Base-by-base conservation (phyloP, 2,113 vertebrate species). In the Amphiprion ocellaris region DNA sequence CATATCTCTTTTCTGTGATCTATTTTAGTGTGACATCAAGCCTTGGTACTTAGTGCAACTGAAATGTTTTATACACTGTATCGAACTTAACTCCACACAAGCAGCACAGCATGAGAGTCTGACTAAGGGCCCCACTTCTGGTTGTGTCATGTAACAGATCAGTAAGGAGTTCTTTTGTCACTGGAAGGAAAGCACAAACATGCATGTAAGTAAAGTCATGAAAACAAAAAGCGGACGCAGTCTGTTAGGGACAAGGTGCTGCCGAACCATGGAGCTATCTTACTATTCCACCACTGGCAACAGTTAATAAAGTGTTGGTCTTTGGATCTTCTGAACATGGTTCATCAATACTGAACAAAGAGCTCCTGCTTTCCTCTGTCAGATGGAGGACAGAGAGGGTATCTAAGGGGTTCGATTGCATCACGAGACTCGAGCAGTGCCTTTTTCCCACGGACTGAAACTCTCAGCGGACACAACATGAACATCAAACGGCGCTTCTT, bases 311-410 rank as follows among this genome's bases (percentile, higher is more conserved):
- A 17, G 50, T 10, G 50, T 19, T 30, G 4, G 30, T 30, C 2
- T 30, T 41, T 30, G 33, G 49, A 64, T 46, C 30, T 21, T 69
- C 63, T 16, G 7, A 70, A 59, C 15, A 46, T 41, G 47, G 60
- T 52, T 67, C 60, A 78, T 54, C 70, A 1, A 79, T 82, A 67
- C 21, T 54, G 59, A 52, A 75, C 69, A 77, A 64, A 81, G 46
- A 33, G 47, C 60, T 65, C 28, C 65, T 50, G 54, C 60, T 65
- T 28, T 70, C 65, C 52, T 30, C 30, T 30, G 52, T 75, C 46
- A 61, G 64, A 19, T 56, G 53, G 16, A 63, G 63, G 68, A 73
- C 73, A 60, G 7, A 58, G 33, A 39, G 15, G 47, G 19, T n/a
- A 59, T 56, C 50, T 37, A 8, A 64, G 21, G 21, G 24, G 33